Conservation (phyloP, 64 coral and sea anemone species). For the Dendronephthya gigantea region DNA sequence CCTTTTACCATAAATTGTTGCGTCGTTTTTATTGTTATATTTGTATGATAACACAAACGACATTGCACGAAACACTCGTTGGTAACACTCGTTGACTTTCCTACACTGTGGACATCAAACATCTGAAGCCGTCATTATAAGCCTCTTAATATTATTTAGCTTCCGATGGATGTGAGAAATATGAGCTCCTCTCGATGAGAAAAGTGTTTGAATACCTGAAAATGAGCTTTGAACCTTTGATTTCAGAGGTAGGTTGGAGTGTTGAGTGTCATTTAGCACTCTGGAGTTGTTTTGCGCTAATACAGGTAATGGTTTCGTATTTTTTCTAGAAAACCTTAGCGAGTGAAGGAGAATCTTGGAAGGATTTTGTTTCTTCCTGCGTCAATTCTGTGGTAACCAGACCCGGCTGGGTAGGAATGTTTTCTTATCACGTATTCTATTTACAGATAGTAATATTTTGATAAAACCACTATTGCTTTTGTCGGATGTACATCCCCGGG, state of each 20-base stretch:
- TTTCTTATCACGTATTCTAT: too few species aligned
- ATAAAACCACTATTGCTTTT: too few species aligned
- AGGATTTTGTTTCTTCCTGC: slow-evolving; percentile 25
- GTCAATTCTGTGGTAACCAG: slow-evolving; percentile 57
- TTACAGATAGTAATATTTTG: too few species aligned
- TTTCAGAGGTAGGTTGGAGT: background rate
- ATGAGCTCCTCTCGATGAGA: background rate
- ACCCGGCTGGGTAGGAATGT: slow-evolving; percentile 55
- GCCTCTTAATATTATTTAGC: background rate
- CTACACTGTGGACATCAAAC: too few species aligned
- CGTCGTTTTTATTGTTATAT: too few species aligned
- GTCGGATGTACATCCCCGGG: too few species aligned
- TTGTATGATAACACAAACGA: too few species aligned
- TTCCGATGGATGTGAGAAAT: background rate
- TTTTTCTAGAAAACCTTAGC: slow-evolving; percentile 13
- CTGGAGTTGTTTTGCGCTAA: background rate
- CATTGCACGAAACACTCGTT: too few species aligned
- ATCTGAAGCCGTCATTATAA: background rate
- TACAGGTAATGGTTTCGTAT: background rate
- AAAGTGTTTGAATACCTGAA: background rate
- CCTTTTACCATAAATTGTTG: too few species aligned
- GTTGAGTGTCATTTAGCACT: background rate
- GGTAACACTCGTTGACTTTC: too few species aligned
- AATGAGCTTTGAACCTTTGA: background rate
- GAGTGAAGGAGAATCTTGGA: background rate